Conservation (phyloP, 2,113 vertebrate genomes). For the Vulpes ferrilata region DNA sequence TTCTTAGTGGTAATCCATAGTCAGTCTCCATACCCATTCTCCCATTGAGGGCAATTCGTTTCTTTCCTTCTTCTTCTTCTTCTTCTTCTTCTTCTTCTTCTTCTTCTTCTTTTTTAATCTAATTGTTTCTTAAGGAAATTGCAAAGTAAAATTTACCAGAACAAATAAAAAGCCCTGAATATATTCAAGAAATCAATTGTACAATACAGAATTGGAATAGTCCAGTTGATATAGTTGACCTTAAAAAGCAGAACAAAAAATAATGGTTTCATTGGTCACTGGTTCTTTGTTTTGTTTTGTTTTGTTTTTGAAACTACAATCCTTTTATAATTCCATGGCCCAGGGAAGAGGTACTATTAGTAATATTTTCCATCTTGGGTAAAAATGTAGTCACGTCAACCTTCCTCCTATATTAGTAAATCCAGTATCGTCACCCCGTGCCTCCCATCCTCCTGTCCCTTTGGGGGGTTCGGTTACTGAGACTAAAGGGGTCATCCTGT, state of each 20-base stretch:
- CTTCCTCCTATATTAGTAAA: background rate
- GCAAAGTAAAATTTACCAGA: background rate
- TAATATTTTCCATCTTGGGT: background rate
- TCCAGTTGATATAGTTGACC: background rate
- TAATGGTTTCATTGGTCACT: conserved; percentile 7
- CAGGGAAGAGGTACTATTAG: background rate
- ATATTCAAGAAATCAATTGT: conserved; percentile 20
- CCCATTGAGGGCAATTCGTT: background rate
- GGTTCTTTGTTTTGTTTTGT: background rate
- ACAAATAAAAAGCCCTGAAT: conserved; percentile 24
- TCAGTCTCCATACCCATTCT: background rate
- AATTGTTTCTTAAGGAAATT: conserved; percentile 49
- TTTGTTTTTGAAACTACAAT: background rate
- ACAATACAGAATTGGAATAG: background rate
- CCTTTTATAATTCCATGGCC: background rate
- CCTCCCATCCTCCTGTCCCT: background rate
- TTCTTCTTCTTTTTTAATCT: no score
- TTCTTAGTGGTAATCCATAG: background rate
- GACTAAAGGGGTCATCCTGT: background rate
- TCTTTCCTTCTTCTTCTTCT: no score
- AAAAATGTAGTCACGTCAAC: background rate
- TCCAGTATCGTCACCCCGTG: background rate
- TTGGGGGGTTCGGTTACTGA: background rate
- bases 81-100: no score
- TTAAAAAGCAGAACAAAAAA: conserved; percentile 38